Percentiles rank a stretch among this genome's conserved stretches.
Conservation (phyloP, 2,888 invertebrate species). For the Phlogophora meticulosa region DNA sequence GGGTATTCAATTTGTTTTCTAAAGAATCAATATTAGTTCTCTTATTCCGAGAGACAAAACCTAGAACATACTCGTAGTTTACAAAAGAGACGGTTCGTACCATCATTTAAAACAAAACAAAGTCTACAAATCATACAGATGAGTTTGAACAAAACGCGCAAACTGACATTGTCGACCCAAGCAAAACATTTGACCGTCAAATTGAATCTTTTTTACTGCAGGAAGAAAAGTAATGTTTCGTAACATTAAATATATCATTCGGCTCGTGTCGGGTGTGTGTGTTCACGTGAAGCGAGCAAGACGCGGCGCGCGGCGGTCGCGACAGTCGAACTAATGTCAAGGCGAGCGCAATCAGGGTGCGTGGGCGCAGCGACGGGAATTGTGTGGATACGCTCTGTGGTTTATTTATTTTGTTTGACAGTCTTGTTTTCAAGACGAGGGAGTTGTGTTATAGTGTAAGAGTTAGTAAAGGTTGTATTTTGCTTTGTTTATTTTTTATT, state of each 20-base stretch:
- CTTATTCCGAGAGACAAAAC: too few species aligned
- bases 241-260: conserved; percentile 67
- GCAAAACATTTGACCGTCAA: conserved; percentile 51
- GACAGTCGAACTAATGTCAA: conserved; percentile 90
- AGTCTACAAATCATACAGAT: conserved; percentile 2
- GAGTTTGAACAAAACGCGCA: conserved; percentile 11
- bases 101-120: neutral
- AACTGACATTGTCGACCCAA: conserved; percentile 15
- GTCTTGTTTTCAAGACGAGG: neutral
- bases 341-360: conserved; percentile 89
- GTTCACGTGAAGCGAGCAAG: conserved; percentile 69
- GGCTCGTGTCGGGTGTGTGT: conserved; percentile 66
- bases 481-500: too few species aligned
- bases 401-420: conserved; percentile 12
- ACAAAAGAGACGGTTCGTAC: neutral
- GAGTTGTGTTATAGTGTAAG: neutral
- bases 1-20: too few species aligned
- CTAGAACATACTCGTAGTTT: too few species aligned
- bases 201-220: conserved; percentile 60
- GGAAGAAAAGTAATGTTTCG: conserved; percentile 66
- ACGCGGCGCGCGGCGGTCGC: conserved; percentile 78
- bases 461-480: too few species aligned
- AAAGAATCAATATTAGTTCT: too few species aligned
- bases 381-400: conserved; percentile 72
- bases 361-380: conserved; percentile 79